A percentile compares a stretch with the other conserved stretches of the same genome.
phyloP scores from a whole-genome alignment of 2,888 invertebrate genomes.

The Synanthedon tipuliformis region DNA sequence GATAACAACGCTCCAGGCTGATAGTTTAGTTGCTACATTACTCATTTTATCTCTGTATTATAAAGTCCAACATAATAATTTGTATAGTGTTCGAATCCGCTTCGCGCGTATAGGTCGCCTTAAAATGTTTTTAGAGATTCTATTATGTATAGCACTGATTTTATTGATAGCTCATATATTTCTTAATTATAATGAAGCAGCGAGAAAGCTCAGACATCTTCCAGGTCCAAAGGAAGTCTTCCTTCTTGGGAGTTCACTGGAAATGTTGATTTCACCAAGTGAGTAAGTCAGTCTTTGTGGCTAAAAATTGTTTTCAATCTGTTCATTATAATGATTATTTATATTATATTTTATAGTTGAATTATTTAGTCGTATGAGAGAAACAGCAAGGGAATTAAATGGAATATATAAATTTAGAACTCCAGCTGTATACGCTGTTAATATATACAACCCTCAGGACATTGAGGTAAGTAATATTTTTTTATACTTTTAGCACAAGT shows the following conservation, averaged over 20 bases:
- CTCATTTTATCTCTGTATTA: too few species aligned
- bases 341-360: conserved; percentile 18
- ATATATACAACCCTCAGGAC: conserved; percentile 44
- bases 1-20: too few species aligned
- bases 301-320: not conserved
- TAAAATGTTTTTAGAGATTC: not conserved
- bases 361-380: conserved; percentile 26
- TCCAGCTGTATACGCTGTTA: conserved; percentile 22
- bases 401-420: conserved; percentile 32
- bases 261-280: conserved; percentile 21
- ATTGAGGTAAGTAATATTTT: conserved; percentile 25
- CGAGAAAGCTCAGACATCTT: conserved; percentile 21
- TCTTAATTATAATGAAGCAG: conserved; percentile 16
- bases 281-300: not conserved
- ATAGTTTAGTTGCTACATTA: too few species aligned
- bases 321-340: not conserved
- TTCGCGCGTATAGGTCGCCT: not conserved
- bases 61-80: not conserved
- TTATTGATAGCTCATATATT: not conserved
- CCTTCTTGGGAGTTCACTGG: conserved; percentile 12
- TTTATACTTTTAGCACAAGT: too few species aligned
- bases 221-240: conserved; percentile 24
- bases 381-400: conserved; percentile 19
- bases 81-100: not conserved
- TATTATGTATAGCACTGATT: not conserved